These are phyloP conservation scores for Lasius fuliginosus DNA, from an alignment of 2,888 invertebrate species.

Conservation along the genomic window DNA sequence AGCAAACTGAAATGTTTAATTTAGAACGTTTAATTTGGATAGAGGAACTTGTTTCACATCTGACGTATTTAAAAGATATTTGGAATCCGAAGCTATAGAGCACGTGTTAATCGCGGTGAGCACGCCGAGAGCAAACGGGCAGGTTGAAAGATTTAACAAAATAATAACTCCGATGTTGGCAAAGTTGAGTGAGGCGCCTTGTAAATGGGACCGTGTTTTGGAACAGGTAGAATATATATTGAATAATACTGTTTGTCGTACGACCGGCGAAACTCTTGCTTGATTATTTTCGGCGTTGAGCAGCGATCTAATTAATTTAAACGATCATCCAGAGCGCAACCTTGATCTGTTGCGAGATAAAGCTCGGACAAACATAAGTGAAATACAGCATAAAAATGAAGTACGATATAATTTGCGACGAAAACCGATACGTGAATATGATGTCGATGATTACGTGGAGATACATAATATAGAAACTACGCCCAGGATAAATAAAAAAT, in stretches of 20 bases:
- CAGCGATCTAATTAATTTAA: too few relatives aligned
- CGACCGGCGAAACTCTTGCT: background rate
- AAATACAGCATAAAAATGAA: too few relatives aligned
- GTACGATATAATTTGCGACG: too few relatives aligned
- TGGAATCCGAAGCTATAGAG: background rate
- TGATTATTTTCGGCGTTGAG: background rate
- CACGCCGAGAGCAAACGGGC: background rate
- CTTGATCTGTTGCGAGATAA: too few relatives aligned
- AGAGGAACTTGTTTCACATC: constrained; percentile 13
- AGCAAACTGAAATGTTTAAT: background rate
- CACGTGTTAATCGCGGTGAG: background rate
- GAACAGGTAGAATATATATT: background rate
- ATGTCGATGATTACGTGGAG: too few relatives aligned
- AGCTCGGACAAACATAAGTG: too few relatives aligned
- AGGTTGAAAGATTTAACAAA: background rate
- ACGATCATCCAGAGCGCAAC: too few relatives aligned
- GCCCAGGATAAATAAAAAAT: too few relatives aligned
- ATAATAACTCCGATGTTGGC: constrained; percentile 5
- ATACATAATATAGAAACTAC: too few relatives aligned
- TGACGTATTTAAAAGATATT: background rate
- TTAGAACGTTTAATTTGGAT: too few relatives aligned
- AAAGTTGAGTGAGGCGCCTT: background rate
- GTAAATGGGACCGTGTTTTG: constrained; percentile 1
- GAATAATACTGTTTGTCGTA: constrained; percentile 25
- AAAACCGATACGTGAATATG: too few relatives aligned